Base-by-base conservation (phyloP, 1,140 invertebrate genomes). In the Paralvinella palmiformis region DNA sequence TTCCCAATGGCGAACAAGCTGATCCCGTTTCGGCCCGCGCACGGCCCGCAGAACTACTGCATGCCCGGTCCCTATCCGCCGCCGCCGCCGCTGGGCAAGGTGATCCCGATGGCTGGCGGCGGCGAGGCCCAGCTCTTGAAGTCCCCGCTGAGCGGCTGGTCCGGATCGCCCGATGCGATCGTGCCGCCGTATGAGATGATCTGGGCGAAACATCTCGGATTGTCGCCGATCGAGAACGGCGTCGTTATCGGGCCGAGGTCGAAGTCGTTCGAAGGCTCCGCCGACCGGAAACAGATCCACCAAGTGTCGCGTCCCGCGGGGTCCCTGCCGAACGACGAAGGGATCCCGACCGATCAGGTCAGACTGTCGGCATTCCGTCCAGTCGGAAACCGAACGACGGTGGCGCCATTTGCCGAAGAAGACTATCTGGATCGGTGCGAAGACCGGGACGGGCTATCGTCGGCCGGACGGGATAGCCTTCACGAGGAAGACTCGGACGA, bases 191-290 rank as follows among this genome's bases (percentile, higher is more conserved):
- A 68, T 36, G 67, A 68, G 50, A n/a, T 65, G 36, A 65, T 68
- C 50, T 68, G 67, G 67, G 67, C 67, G 1, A 68, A 64, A 31
- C 65, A 66, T 31, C 48, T 68, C 1, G 67, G 63, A 15, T 29
- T 68, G 10, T 58, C 63, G 15, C 32, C 45, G 1, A 41, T 10
- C n/a, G 37, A 41, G 37, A 41, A 41, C 37, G 37, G 37, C 37
- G 10, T 41, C 37, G n/a, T n/a, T n/a, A n/a, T n/a, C n/a, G n/a
- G n/a, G n/a, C n/a, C n/a, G n/a, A n/a, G n/a, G n/a, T n/a, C n/a
- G n/a, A n/a, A n/a, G n/a, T n/a, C n/a, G n/a, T n/a, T n/a, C n/a
- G n/a, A n/a, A n/a, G n/a, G n/a, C n/a, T 7, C 1, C 27, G 2
- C 55, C 7, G 55, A 57, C 27, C 27, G 27, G 5, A 41, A 41